Percentiles rank a stretch among this genome's conserved stretches.
Conservation (phyloP, 2,888 invertebrate genomes). For the Laspeyria flexula region DNA sequence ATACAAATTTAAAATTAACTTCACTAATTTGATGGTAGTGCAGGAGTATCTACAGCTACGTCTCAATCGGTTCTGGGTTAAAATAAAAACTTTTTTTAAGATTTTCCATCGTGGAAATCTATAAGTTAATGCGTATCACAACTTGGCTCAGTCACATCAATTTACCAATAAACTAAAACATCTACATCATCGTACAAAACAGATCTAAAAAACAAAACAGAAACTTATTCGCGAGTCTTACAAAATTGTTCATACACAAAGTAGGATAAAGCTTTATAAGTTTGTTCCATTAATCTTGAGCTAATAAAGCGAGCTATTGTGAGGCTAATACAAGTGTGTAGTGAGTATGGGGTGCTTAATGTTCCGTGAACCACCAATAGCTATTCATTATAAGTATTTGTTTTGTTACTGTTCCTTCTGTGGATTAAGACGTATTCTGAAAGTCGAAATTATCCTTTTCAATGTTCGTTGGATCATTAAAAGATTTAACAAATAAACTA, state of each 20-base stretch:
- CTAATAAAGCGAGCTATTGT: conserved; percentile 41
- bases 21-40: no score
- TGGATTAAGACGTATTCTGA: not conserved
- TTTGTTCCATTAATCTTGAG: conserved; percentile 38
- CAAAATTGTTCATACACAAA: not conserved
- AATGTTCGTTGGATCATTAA: no score
- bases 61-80: no score
- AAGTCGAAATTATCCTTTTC: no score
- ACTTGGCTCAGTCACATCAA: no score
- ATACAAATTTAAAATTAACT: no score
- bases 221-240: not conserved
- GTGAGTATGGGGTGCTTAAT: conserved; percentile 30
- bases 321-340: conserved; percentile 25
- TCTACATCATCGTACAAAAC: not conserved
- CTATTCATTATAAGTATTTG: conserved; percentile 30
- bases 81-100: no score
- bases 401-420: conserved; percentile 14
- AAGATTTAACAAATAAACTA: no score
- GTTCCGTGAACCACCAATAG: conserved; percentile 29
- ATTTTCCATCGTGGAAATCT: no score
- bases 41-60: no score
- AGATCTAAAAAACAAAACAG: not conserved
- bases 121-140: no score
- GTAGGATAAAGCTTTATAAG: conserved; percentile 15
- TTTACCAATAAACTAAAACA: no score